Base-by-base conservation (phyloP, 2,797 vertebrate species). In the Euphonia xanthogaster region DNA sequence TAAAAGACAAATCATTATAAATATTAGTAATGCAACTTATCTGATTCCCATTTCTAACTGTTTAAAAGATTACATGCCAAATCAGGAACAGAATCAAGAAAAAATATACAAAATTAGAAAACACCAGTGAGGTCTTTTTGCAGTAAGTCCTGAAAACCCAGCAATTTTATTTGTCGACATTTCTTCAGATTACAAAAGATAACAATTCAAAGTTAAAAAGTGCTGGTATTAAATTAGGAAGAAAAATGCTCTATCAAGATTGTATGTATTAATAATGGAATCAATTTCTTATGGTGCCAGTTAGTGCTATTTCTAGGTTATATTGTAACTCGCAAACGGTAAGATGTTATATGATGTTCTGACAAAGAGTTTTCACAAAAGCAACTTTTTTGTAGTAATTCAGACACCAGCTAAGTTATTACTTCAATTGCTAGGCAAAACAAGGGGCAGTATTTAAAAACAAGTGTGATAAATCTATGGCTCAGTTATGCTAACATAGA, bases 281-380 rank as follows among this genome's bases (percentile, higher is more conserved):
- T 80, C 95, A 76, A 96, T 95, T 95, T 93, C 75, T 92, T 94
- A 65, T n/a, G 25, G 54, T 30, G 75, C 14, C 86, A 80, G 39
- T 87, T 63, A 94, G 57, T 63, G 60, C 72, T 93, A 92, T 94
- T 87, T 93, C 88, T 67, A 94, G 86, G 53, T 37, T 93, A 93
- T 77, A 89, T 86, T 95, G 97, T 91, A 92, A 88, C 68, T 65
- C 82, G 86, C 28, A 71, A 86, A 51, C 47, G 25, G 39, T 91
- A 60, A 94, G 85, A 90, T 95, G n/a, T 33, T 37, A 40, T 2
- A 24, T 7, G 12, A 83, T 35, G 23, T 54, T 88, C 45, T 86
- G 27, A 82, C 21, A 22, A 57, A 76, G 20, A 17, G 11, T 70
- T 77, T 73, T 44, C 86, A 84, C 66, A 72, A 88, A 57, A 90